These are phyloP conservation scores for Brachionus rotundiformis DNA, from an alignment of 1,140 invertebrate genomes.

Conservation along the genomic window DNA sequence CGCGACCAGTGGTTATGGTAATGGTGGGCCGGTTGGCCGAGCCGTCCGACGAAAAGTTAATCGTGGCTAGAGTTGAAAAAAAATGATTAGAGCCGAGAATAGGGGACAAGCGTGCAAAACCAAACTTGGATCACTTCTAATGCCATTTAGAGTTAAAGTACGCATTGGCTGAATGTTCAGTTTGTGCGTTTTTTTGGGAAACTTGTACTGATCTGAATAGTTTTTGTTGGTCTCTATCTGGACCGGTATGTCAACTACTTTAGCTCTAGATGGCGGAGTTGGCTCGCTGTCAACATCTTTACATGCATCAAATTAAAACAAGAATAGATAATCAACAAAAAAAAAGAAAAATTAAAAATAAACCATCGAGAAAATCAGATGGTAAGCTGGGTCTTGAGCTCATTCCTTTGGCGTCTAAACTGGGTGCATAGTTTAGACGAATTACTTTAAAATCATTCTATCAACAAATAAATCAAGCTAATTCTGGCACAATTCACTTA, in stretches of 20 bases:
- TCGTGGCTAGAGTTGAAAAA: conserved; percentile 26
- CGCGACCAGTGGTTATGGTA: conserved; percentile 40
- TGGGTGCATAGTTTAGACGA: conserved; percentile 45
- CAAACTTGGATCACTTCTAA: conserved; percentile 25
- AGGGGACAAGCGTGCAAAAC: neutral
- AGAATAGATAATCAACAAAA: too few species aligned
- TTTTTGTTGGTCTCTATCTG: neutral
- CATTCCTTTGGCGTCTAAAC: conserved; percentile 30
- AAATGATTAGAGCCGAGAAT: neutral
- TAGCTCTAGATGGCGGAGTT: conserved; percentile 22
- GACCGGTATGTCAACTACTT: conserved; percentile 34
- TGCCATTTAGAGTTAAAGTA: conserved; percentile 42
- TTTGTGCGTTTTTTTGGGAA: conserved; percentile 12
- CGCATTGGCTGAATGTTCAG: conserved; percentile 5
- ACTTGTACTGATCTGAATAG: conserved; percentile 22
- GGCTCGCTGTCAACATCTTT: neutral
- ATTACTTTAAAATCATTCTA: conserved; percentile 37
- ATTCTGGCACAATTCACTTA: neutral
- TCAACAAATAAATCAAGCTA: conserved; percentile 13
- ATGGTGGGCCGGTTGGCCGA: conserved; percentile 30
- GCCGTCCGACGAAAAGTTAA: conserved; percentile 36
- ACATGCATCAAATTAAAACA: conserved; percentile 18
- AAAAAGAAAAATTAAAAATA: neutral
- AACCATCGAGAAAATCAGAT: conserved; percentile 4
- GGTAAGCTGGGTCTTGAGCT: neutral